phyloP scores from a whole-genome alignment of 2,888 invertebrate species.

The Tryphoninae sp. region DNA sequence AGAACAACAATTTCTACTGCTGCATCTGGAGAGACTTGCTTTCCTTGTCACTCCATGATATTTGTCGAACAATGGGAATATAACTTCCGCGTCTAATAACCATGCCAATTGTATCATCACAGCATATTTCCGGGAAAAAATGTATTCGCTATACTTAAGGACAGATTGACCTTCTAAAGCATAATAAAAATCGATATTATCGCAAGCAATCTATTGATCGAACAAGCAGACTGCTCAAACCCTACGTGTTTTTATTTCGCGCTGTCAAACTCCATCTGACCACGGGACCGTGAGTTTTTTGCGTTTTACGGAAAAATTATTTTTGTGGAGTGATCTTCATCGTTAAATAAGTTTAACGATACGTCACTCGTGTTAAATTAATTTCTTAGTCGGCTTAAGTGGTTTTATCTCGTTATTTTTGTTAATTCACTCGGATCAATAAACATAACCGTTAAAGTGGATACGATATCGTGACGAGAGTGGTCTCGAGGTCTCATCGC shows the following conservation, averaged over 20 bases:
- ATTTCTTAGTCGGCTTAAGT: not conserved
- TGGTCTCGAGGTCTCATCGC: not conserved
- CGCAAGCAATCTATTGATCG: slow-evolving; percentile 38
- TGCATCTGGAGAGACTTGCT: not conserved
- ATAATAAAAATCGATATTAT: slow-evolving; percentile 32
- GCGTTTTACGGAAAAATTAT: not conserved
- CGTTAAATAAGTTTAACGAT: not conserved
- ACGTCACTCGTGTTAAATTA: not conserved
- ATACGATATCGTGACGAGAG: slow-evolving; percentile 5
- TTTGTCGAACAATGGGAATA: not conserved
- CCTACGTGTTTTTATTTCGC: not conserved
- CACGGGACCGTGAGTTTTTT: not conserved
- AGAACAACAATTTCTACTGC: slow-evolving; percentile 8
- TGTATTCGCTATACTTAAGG: not conserved
- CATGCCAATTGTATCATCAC: not conserved
- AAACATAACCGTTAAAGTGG: slow-evolving; percentile 32
- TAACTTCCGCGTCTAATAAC: not conserved
- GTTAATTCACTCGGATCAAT: not conserved
- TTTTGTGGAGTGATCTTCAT: not conserved
- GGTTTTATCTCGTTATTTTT: not conserved
- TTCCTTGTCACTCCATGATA: not conserved
- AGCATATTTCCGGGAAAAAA: slow-evolving; percentile 1
- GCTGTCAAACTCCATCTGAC: slow-evolving; percentile 31
- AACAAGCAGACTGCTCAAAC: slow-evolving; percentile 16
- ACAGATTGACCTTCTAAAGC: slow-evolving; percentile 1